Base-by-base conservation (phyloP, 2,888 invertebrate genomes). In the Cataglyphis altisquamis region DNA sequence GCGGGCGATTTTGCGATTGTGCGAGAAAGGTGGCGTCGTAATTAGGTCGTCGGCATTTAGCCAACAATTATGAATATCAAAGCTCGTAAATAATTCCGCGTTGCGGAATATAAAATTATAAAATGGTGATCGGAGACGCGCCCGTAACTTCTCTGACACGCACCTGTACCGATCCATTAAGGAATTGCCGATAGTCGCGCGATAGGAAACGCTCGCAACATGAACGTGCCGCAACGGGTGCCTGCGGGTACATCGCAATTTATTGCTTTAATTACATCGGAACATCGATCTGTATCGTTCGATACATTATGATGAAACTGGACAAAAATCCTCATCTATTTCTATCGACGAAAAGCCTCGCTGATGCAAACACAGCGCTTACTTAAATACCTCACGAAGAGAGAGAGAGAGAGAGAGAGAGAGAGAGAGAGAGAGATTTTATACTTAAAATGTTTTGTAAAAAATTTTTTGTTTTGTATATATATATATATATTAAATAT, bases 81-180 rank as follows among this genome's bases (percentile, higher is more conserved):
- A 5, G 39, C 78, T 66, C 32, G 84, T 85, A 84, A 90, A 85
- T 86, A 84, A 78, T 78, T 80, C 57, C 52, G 67, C 70, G 72
- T 15, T 29, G 48, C 21, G 66, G 25, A 25, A 25, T 25, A 25
- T 25, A 25, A 25, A 25, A 25, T 25, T 25, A 25, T 25, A 25
- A 25, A 25, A 25, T 25, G 86, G 68, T 83, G 86, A 89, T 89
- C 66, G 85, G 39, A 57, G 82, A 83, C 86, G 57, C 41, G 72
- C 80, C 82, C 75, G 84, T 89, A 90, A 90, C 89, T 45, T 21
- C 72, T 32, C 1, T 18, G 67, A 15, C 89, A 84, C 88, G 91
- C 93, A 93, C 92, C 93, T 93, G 93, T 93, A 90, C 89, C 92
- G 92, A 93, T 93, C 91, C 92, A 92, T 93, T 93, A 93, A 86